Evolutionary conservation across 2,888 invertebrate genomes (phyloP), one percentile per base, ranked within the genome.

Genomic region (Idaea dimidiata): DNA sequence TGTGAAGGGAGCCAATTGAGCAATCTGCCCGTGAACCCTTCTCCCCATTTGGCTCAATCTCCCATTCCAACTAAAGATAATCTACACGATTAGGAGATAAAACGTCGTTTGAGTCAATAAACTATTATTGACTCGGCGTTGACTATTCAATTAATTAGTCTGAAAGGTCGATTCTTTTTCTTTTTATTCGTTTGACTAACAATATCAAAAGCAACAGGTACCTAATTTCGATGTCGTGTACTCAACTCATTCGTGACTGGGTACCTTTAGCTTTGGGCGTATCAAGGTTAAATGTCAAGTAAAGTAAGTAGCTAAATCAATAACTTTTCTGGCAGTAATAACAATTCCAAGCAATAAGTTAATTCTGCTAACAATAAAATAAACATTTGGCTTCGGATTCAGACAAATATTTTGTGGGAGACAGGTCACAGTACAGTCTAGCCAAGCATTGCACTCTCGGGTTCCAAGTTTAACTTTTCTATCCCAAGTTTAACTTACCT

Each of bases 1-100:
- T 43, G 43, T 8, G 43, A 43, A 43, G 43, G 43, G 10, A 43
- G 43, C 43, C 55, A 56, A 66, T 72, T 69, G 70, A 73, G 76
- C 68, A 80, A 78, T 73, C 62, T 66, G 81, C 72, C 82, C 85
- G 72, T 82, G 83, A 84, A 83, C 82, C 73, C 67, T 58, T 61
- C 55, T 54, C 70, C 63, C 64, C 74, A 79, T 82, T 83, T 83
- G 81, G 82, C 83, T 75, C 72, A 74, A 64, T 68, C 73, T 63
- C 69, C 70, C 67, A 67, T 75, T 73, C 73, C 63, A 75, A 72
- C 77, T 72, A 74, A 73, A 82, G 72, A 76, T 80, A 80, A 78
- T 78, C 69, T 69, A 62, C 5, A 59, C 66, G 33, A 16, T 70
- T 71, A 55, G 72, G 71, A 31, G 43, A 57, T 60, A 43, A 61